Percentiles rank a stretch among this genome's conserved stretches.
Conservation (phyloP, 64 coral and sea anemone species). For the Astreopora myriophthalma region DNA sequence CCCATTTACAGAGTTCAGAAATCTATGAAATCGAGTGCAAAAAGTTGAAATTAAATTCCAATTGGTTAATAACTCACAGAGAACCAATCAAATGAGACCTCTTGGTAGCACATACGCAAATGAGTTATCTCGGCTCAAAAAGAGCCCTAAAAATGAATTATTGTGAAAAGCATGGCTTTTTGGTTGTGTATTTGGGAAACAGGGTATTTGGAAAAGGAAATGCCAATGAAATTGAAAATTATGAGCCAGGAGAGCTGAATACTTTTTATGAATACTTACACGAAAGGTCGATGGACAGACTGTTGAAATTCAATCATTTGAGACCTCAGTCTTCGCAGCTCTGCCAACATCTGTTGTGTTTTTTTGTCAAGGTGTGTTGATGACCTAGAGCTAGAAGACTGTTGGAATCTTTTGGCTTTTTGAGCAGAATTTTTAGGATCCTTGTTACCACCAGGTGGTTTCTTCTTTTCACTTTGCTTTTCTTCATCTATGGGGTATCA, state of each 20-base stretch:
- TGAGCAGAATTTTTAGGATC: background rate
- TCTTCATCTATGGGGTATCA: background rate
- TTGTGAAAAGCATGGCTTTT: no score
- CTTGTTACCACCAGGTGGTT: background rate
- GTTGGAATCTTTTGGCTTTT: background rate
- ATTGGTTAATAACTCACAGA: no score
- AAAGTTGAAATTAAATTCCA: no score
- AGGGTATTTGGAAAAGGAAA: no score
- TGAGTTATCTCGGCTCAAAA: no score
- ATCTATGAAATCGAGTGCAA: no score
- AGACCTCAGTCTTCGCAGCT: constrained; percentile 64
- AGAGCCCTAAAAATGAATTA: no score
- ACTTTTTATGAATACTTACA: constrained; percentile 43
- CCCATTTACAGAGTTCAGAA: no score
- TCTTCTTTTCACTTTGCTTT: background rate
- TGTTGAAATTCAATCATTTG: constrained; percentile 75
- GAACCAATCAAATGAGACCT: no score
- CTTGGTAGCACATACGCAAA: no score
- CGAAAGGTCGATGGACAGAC: constrained; percentile 63
- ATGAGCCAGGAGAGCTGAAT: background rate
- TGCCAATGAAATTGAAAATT: background rate
- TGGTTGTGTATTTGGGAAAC: no score
- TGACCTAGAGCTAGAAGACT: background rate
- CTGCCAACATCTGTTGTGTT: constrained; percentile 78
- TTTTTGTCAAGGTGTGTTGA: constrained; percentile 53